Evolutionary conservation across 1,140 invertebrate species (phyloP).

Genomic region (Paracyclopina nana): DNA sequence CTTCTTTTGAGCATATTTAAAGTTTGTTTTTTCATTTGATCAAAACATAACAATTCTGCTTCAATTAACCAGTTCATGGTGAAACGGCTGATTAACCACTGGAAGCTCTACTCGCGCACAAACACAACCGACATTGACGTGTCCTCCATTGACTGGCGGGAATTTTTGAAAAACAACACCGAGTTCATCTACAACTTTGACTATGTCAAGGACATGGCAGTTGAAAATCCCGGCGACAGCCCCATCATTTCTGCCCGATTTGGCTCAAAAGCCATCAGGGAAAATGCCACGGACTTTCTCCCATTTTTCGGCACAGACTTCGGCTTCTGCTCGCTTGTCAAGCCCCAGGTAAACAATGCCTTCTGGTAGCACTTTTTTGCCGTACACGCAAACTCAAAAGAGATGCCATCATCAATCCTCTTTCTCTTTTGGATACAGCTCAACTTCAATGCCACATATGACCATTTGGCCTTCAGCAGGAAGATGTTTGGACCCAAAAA

Average conservation of each 20-base stretch:
- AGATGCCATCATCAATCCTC: too few relatives aligned
- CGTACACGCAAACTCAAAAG: too few relatives aligned
- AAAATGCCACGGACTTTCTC: constrained; percentile 9
- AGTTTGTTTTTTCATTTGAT: too few relatives aligned
- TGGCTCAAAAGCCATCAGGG: background rate
- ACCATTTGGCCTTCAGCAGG: background rate
- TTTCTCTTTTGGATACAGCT: too few relatives aligned
- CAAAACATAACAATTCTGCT: too few relatives aligned
- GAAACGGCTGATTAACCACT: background rate
- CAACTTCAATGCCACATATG: background rate
- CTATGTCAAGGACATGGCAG: constrained; percentile 7
- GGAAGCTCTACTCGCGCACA: background rate
- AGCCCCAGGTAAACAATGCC: constrained; percentile 6
- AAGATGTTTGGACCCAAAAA: constrained; percentile 4
- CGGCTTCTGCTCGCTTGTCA: constrained; percentile 6
- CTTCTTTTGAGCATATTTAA: too few relatives aligned
- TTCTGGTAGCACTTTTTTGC: too few relatives aligned
- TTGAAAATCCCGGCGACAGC: constrained; percentile 6
- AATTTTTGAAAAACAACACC: background rate
- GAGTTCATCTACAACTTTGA: constrained; percentile 7
- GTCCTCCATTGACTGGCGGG: background rate
- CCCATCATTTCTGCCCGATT: background rate
- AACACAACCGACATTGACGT: background rate
- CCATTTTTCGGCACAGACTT: constrained; percentile 12
- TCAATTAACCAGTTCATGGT: background rate